Evolutionary conservation across 2,888 invertebrate genomes (phyloP).

Genomic region (Eupithecia subumbrata): DNA sequence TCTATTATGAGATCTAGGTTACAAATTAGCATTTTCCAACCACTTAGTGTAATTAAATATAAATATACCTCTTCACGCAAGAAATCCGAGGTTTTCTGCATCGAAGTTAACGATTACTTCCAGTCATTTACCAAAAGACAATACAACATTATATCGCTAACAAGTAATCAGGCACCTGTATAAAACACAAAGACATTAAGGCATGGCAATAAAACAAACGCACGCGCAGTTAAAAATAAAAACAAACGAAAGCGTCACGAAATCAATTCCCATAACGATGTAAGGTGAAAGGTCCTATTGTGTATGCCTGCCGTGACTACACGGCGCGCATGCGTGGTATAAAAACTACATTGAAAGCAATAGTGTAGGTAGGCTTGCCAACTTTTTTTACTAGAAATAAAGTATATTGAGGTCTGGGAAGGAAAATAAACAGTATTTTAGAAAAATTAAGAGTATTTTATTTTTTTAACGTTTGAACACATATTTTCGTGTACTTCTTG

Average conservation of each 20-base stretch:
- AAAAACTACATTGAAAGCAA: slow-evolving; percentile 39
- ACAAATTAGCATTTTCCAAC: too few species aligned
- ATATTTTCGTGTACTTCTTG: too few species aligned
- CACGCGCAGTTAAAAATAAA: slow-evolving; percentile 16
- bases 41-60: too few species aligned
- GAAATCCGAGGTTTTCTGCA: background rate
- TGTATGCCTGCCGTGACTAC: slow-evolving; percentile 32
- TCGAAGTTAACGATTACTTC: background rate
- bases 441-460: too few species aligned
- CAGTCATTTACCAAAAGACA: background rate
- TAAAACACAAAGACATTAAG: slow-evolving; percentile 9
- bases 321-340: slow-evolving; percentile 28
- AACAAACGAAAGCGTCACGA: slow-evolving; percentile 62
- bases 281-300: slow-evolving; percentile 68
- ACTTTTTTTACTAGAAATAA: too few species aligned
- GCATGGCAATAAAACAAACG: slow-evolving; percentile 28
- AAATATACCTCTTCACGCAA: background rate
- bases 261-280: slow-evolving; percentile 61
- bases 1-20: too few species aligned
- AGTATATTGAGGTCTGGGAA: too few species aligned
- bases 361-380: too few species aligned
- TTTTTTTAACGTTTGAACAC: too few species aligned
- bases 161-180: background rate
- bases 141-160: background rate
- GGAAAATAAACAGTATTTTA: too few species aligned